These are phyloP conservation scores for Antheraea assamensis DNA, from an alignment of 2,888 invertebrate species.

Conservation along the genomic window DNA sequence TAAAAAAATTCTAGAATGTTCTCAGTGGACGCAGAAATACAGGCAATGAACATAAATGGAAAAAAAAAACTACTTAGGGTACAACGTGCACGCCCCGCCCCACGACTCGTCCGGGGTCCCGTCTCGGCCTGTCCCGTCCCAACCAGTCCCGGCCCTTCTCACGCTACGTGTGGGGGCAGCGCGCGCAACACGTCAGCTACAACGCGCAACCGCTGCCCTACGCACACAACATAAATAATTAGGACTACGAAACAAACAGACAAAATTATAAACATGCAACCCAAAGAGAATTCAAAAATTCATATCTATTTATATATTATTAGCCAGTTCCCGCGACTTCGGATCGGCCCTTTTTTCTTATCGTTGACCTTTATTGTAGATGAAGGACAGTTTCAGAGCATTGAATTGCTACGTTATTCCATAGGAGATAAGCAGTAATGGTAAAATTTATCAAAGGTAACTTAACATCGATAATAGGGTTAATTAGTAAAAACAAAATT, in stretches of 20 bases:
- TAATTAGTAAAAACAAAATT: too few species aligned
- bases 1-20: neutral
- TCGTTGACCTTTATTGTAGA: too few species aligned
- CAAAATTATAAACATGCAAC: constrained; percentile 10
- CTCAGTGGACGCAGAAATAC: neutral
- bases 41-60: neutral
- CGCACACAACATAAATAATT: constrained; percentile 52
- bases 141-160: constrained; percentile 17
- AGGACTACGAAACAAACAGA: constrained; percentile 30
- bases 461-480: too few species aligned
- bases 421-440: too few species aligned
- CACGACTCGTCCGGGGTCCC: constrained; percentile 21
- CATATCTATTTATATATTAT: neutral
- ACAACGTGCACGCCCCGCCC: constrained; percentile 10
- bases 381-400: too few species aligned
- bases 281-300: neutral
- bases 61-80: constrained; percentile 8
- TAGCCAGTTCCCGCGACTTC: too few species aligned
- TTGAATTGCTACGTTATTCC: too few species aligned
- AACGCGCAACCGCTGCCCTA: constrained; percentile 76
- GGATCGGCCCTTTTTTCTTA: too few species aligned
- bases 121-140: constrained; percentile 24
- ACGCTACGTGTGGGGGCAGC: constrained; percentile 27
- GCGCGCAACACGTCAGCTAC: constrained; percentile 80
- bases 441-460: too few species aligned